A percentile compares a stretch with the other conserved stretches of the same genome.
Evolutionary conservation across 2,888 invertebrate genomes (phyloP).

Genomic region (Coelinius sp.): DNA sequence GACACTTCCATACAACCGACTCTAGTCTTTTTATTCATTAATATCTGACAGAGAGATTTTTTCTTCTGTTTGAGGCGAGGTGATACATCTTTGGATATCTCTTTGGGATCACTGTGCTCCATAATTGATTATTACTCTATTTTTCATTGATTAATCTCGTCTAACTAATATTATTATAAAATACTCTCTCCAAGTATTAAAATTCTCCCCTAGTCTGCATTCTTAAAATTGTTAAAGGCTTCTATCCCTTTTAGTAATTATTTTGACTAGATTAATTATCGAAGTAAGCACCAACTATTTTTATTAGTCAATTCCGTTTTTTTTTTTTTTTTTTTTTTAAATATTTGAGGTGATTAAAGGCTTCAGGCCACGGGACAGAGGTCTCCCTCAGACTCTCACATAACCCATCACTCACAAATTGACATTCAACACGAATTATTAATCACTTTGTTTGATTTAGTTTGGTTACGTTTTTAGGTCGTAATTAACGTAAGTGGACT

Average conservation of each 20-base stretch:
- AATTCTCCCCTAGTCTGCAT: too few relatives aligned
- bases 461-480: constrained; percentile 3
- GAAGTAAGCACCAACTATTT: not conserved
- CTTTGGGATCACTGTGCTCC: constrained; percentile 58
- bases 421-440: not conserved
- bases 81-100: constrained; percentile 54
- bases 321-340: not conserved
- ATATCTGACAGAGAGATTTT: constrained; percentile 67
- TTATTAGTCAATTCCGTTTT: not conserved
- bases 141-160: not conserved
- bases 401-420: not conserved
- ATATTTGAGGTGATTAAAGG: not conserved
- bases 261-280: constrained; percentile 13
- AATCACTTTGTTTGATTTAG: not conserved
- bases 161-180: too few relatives aligned
- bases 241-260: not conserved
- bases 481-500: not conserved
- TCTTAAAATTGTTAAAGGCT: not conserved
- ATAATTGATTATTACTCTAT: constrained; percentile 48
- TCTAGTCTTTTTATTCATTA: constrained; percentile 68
- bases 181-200: too few relatives aligned
- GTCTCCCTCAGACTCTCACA: not conserved
- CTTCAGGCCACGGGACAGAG: not conserved
- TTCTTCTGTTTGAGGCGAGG: constrained; percentile 67
- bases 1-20: constrained; percentile 66